Evolutionary conservation across 1,140 invertebrate species (phyloP).

Genomic region (Drosophila navojoa): DNA sequence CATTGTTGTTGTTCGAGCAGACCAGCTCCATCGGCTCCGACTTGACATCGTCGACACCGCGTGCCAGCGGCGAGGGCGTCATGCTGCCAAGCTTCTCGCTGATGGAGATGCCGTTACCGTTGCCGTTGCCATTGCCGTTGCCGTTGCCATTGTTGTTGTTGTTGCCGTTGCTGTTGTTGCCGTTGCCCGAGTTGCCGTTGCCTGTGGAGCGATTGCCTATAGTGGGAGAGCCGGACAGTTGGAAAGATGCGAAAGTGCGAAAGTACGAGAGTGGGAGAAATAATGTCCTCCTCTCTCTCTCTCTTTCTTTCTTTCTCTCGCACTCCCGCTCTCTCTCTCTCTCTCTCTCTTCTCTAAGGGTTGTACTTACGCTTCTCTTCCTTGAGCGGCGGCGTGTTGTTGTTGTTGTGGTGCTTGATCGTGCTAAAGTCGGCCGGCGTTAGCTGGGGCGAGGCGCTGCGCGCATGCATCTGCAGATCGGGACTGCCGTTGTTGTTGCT

Average conservation of each 20-base stretch:
- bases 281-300: not conserved
- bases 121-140: conserved; percentile 84
- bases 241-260: not conserved
- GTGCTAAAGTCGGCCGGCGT: conserved; percentile 91
- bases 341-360: too few species aligned
- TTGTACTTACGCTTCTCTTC: conserved; percentile 82
- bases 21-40: conserved; percentile 91
- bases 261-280: not conserved
- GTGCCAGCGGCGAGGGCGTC: conserved; percentile 86
- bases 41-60: conserved; percentile 88
- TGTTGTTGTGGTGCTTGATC: conserved; percentile 86
- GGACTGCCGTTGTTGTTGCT: conserved; percentile 88
- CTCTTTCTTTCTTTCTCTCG: too few species aligned
- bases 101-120: conserved; percentile 75
- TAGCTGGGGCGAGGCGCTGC: conserved; percentile 85
- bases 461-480: conserved; percentile 76
- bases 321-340: too few species aligned
- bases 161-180: conserved; percentile 75
- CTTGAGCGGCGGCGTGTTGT: conserved; percentile 85
- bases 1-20: conserved; percentile 87
- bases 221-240: not conserved
- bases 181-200: conserved; percentile 79
- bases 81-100: conserved; percentile 79
- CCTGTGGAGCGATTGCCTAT: conserved; percentile 68
- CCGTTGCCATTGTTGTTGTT: conserved; percentile 48